These are phyloP conservation scores for Psilanteris sp. DNA, from an alignment of 1,140 invertebrate species.

Conservation along the genomic window DNA sequence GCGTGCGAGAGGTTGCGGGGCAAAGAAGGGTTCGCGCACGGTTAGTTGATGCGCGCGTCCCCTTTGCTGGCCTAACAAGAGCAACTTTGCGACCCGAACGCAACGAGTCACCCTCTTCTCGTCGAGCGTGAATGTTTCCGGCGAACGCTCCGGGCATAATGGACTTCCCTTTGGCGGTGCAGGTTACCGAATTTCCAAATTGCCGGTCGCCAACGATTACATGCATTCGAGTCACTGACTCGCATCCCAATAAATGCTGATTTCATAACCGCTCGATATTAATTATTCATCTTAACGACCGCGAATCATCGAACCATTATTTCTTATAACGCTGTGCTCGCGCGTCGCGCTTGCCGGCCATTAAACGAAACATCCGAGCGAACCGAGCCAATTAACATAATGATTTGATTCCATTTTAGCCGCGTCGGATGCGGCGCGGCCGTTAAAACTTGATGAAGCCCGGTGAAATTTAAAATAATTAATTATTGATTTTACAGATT, in stretches of 20 bases:
- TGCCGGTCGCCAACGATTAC: conserved; percentile 57
- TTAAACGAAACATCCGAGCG: too few relatives aligned
- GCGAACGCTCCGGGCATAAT: conserved; percentile 60
- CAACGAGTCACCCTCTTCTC: conserved; percentile 53
- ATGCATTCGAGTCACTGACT: conserved; percentile 59
- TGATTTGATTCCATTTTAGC: too few relatives aligned
- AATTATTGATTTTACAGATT: too few relatives aligned
- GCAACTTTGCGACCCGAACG: conserved; percentile 70
- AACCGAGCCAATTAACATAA: too few relatives aligned
- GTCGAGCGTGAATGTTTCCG: conserved; percentile 66
- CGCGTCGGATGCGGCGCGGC: too few relatives aligned
- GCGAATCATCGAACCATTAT: too few relatives aligned
- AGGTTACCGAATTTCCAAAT: conserved; percentile 63
- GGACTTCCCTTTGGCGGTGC: conserved; percentile 59
- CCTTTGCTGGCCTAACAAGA: conserved; percentile 76
- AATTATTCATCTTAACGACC: conserved; percentile 41
- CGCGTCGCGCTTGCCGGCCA: too few relatives aligned
- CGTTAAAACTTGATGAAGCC: too few relatives aligned
- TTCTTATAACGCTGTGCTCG: too few relatives aligned
- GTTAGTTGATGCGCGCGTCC: conserved; percentile 74
- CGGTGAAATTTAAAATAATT: too few relatives aligned
- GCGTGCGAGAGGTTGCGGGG: conserved; percentile 68
- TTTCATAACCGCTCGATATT: conserved; percentile 45
- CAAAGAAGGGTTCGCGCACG: conserved; percentile 67
- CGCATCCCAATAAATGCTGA: conserved; percentile 53